Evolutionary conservation across 2,888 invertebrate species (phyloP), one percentile per base, ranked within the genome.

Genomic region (Lagria hirta): DNA sequence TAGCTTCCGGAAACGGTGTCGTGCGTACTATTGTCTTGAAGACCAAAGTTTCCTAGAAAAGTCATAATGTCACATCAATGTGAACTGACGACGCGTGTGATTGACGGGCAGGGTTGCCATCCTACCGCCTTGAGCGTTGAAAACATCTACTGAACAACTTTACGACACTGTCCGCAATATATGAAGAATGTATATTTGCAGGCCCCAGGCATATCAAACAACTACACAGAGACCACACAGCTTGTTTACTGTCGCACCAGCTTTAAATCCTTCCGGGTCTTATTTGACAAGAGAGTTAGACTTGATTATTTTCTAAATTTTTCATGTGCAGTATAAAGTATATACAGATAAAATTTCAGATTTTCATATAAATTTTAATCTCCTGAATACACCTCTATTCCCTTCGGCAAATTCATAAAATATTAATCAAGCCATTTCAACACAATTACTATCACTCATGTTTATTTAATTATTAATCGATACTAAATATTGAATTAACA

Each of bases 31-130:
- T 12, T 24, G 18, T 35, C 15, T 12, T 29, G 30, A 38, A 38
- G 37, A 20, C 37, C 21, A 21, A 21, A n/a, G n/a, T n/a, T n/a
- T 34, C 27, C 14, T 26, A 16, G 35, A 18, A 29, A 12, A 32
- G 21, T 36, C 38, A 37, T 43, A 43, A 43, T 43, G 38, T 37
- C 36, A 43, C 43, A 43, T 43, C 43, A 43, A 43, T 37, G 43
- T 37, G 37, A 32, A 27, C 37, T 32, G 43, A 43, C 43, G 38
- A 32, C 35, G 43, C 43, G 43, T 43, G 43, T 49, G 49, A 52
- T 49, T 46, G 52, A 52, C 52, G 49, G 36, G 17, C 41, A 45
- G 49, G 42, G 37, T 28, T 46, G 42, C 44, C 46, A 51, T 49
- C 47, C 26, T 44, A 36, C 45, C 45, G 41, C 40, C 36, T 18